Evolutionary conservation across 2,888 invertebrate genomes (phyloP), one percentile per base, ranked within the genome.

Genomic region (Prosapia bicincta): DNA sequence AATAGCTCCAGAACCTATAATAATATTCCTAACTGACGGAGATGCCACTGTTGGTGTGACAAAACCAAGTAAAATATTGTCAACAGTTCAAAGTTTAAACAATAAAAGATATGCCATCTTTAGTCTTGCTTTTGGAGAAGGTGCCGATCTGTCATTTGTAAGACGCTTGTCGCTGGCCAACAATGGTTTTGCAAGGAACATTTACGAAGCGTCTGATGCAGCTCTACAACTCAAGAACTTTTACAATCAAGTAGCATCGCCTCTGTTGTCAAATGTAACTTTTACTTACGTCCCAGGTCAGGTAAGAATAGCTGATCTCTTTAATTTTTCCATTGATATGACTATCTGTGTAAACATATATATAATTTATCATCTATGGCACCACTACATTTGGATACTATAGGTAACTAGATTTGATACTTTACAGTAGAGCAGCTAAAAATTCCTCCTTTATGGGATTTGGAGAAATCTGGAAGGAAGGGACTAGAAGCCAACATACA

Each of bases 201-300:
- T 93, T 79, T 92, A 92, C 84, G 91, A 91, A 83, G 90, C 89
- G n/a, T 87, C 90, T 0, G 92, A 92, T 83, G 90, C 91, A 1
- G 87, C 88, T 78, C 83, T 90, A 68, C 92, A 93, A 83, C 85
- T 93, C 66, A 85, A 88, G 69, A 88, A 89, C 82, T 92, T 91
- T 85, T 91, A 91, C 85, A 86, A 86, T 38, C 89, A 91, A 84
- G 89, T 93, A 74, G 89, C 92, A 0, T 90, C 90, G 5, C 92
- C 93, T 0, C 85, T 92, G 13, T 85, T 93, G 68, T 86, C 89
- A 0, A 87, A 92, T 81, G 89, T 93, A 75, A 86, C 87, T 20
- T 90, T 93, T 83, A 85, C 86, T 72, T 93, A 92, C 83, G 87
- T 88, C 0, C 83, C 86, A 0, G 85, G 86, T 54, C 88, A 89